Evolutionary conservation across 1,140 invertebrate species (phyloP).

Genomic region (Hirudo medicinalis): DNA sequence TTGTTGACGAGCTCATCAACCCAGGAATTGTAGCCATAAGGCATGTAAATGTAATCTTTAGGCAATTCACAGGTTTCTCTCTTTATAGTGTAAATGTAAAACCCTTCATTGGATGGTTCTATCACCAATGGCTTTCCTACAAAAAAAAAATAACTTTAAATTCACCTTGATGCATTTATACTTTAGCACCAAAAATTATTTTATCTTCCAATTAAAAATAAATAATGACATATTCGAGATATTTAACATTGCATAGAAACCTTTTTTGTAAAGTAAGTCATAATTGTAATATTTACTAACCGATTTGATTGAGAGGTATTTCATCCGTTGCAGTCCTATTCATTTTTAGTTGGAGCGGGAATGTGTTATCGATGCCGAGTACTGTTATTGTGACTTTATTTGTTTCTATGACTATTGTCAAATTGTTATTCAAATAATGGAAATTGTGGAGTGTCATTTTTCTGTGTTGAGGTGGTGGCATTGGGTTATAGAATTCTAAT

Average conservation of each 20-base stretch:
- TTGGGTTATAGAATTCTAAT: slow-evolving; percentile 21
- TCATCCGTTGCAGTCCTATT: slow-evolving; percentile 15
- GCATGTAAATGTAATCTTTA: slow-evolving; percentile 17
- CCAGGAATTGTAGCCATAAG: slow-evolving; percentile 11
- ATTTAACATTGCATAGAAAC: background rate
- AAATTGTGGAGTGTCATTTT: slow-evolving; percentile 14
- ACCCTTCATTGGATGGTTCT: slow-evolving; percentile 14
- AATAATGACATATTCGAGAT: no score
- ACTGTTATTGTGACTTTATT: slow-evolving; percentile 16
- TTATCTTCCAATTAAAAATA: no score
- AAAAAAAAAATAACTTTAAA: slow-evolving; percentile 7
- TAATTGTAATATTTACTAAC: background rate
- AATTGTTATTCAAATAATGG: slow-evolving; percentile 19
- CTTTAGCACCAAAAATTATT: background rate
- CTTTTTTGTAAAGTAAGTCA: background rate
- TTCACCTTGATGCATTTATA: background rate
- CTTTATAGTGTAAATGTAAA: slow-evolving; percentile 19
- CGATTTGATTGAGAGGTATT: slow-evolving; percentile 1
- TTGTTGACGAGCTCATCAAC: background rate
- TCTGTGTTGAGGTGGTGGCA: slow-evolving; percentile 16
- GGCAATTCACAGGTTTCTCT: slow-evolving; percentile 11
- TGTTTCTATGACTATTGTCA: slow-evolving; percentile 20
- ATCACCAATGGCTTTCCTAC: slow-evolving; percentile 18
- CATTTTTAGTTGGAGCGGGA: slow-evolving; percentile 15
- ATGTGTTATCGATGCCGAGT: slow-evolving; percentile 5